Evolutionary conservation across 2,113 vertebrate genomes (phyloP).

Genomic region (Melanerpes aurifrons): DNA sequence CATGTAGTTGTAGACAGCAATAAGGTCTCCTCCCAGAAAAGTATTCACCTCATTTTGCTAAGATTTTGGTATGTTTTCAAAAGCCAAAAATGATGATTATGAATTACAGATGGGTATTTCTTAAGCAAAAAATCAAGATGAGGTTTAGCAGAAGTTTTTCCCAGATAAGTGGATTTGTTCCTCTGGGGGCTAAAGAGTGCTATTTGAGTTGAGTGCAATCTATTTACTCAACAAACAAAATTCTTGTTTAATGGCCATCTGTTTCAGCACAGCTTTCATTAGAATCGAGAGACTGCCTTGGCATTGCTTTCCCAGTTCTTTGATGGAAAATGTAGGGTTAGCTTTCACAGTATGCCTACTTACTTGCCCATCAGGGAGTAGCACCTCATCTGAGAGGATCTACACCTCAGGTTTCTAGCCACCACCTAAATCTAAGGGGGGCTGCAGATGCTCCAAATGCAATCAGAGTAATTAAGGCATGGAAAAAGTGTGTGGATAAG

Average conservation of each 20-base stretch:
- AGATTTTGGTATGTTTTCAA: not conserved
- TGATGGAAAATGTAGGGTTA: not conserved
- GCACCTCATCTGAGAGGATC: not conserved
- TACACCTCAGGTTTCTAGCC: not conserved
- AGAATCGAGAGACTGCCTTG: not conserved
- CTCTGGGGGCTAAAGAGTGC: not conserved
- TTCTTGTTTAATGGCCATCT: constrained; percentile 13
- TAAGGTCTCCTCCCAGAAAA: too few relatives aligned
- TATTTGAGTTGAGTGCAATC: not conserved
- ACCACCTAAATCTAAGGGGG: not conserved
- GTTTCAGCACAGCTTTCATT: not conserved
- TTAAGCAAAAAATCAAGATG: not conserved
- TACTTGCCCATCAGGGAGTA: not conserved
- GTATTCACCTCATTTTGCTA: not conserved
- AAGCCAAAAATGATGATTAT: not conserved
- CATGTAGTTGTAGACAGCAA: too few relatives aligned
- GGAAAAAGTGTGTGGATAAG: not conserved
- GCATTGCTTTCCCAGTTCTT: not conserved
- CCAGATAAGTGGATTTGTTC: not conserved
- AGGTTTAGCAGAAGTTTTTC: not conserved
- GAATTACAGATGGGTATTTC: not conserved
- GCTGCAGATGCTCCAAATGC: not conserved
- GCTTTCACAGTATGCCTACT: not conserved
- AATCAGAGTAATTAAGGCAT: not conserved
- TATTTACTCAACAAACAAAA: not conserved